Percentiles rank a stretch among this genome's conserved stretches.
These are phyloP conservation scores for Cyprinodon brontotheroides DNA, from an alignment of 2,113 vertebrate species.

Conservation along the genomic window DNA sequence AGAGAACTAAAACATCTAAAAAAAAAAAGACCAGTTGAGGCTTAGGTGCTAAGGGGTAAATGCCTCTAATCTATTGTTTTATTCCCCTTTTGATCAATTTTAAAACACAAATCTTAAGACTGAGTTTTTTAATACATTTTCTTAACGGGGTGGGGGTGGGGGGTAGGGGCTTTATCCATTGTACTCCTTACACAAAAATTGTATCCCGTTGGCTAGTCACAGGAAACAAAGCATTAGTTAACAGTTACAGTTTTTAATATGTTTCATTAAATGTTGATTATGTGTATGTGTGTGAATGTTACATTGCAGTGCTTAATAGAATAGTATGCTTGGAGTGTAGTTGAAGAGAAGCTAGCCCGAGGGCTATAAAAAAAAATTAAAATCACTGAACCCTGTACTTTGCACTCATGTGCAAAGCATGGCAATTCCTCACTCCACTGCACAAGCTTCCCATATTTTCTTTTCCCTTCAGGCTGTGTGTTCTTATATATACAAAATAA, in stretches of 20 bases:
- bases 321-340: constrained; percentile 35
- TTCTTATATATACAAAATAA: constrained; percentile 60
- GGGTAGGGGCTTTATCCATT: no score
- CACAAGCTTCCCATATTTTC: constrained; percentile 52
- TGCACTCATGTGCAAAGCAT: constrained; percentile 66
- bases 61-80: neutral
- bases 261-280: constrained; percentile 26
- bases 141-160: no score
- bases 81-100: neutral
- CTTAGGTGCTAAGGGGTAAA: neutral
- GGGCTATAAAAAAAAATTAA: constrained; percentile 50
- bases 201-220: constrained; percentile 9
- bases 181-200: constrained; percentile 12
- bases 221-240: constrained; percentile 9
- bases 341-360: constrained; percentile 59
- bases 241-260: constrained; percentile 24
- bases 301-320: constrained; percentile 21
- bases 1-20: no score
- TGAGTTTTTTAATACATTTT: neutral
- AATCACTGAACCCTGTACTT: constrained; percentile 68
- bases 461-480: constrained; percentile 63
- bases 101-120: neutral
- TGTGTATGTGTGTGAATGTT: constrained; percentile 26
- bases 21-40: no score
- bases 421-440: constrained; percentile 71